Conservation (phyloP, 2,888 invertebrate species). For the Sminthurinus aureus region DNA sequence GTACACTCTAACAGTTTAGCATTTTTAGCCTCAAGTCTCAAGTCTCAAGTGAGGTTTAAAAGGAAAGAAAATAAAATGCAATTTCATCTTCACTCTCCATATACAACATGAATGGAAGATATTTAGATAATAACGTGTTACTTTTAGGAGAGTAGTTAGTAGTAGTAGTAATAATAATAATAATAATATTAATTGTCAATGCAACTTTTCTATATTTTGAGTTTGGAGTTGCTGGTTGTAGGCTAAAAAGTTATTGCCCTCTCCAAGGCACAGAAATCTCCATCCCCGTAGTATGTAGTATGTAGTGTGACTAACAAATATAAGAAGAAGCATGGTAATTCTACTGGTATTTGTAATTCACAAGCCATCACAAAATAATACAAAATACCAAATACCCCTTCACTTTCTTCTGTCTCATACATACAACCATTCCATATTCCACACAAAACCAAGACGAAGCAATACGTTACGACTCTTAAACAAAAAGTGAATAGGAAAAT, state of each 20-base stretch:
- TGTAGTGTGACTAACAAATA: neutral
- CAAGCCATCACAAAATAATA: slow-evolving; percentile 9
- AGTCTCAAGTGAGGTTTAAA: no score
- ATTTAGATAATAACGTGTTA: no score
- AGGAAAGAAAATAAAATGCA: no score
- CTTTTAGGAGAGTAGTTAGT: no score
- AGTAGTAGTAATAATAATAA: no score
- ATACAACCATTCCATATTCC: neutral
- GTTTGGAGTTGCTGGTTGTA: neutral
- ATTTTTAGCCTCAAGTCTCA: no score
- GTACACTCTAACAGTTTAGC: no score
- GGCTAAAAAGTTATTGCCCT: slow-evolving; percentile 29
- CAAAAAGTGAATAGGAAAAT: neutral
- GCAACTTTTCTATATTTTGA: neutral
- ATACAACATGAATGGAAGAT: no score
- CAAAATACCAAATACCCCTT: slow-evolving; percentile 14
- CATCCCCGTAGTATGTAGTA: neutral
- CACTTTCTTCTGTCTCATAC: slow-evolving; percentile 16
- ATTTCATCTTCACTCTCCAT: no score
- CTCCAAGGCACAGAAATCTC: neutral
- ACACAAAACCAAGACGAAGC: slow-evolving; percentile 16
- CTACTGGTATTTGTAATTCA: slow-evolving; percentile 11
- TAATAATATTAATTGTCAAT: no score
- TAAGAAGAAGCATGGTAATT: slow-evolving; percentile 29
- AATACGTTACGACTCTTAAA: neutral